Percentiles rank a stretch among this genome's conserved stretches.
Evolutionary conservation across 2,113 vertebrate genomes (phyloP).

Genomic region (Nanorana parkeri): DNA sequence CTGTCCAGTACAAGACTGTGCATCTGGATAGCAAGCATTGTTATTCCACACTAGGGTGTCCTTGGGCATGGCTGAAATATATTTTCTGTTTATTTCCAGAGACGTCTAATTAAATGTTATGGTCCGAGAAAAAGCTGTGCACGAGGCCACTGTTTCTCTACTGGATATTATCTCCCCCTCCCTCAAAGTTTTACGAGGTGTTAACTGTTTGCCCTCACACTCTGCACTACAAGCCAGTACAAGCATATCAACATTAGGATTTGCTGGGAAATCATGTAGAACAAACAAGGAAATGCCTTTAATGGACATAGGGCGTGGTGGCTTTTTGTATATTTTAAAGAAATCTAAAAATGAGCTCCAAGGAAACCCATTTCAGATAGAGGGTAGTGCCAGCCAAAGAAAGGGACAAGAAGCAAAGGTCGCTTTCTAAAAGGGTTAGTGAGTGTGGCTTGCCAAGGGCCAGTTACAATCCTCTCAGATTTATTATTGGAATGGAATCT

Average conservation of each 20-base stretch:
- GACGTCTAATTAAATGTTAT: conserved; percentile 58
- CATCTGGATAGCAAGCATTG: conserved; percentile 63
- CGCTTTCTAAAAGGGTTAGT: neutral
- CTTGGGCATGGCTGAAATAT: conserved; percentile 58
- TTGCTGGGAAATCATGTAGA: neutral
- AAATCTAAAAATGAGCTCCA: no score
- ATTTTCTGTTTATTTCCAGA: conserved; percentile 58
- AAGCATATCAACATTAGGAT: neutral
- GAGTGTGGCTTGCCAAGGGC: neutral
- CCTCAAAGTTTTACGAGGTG: conserved; percentile 20
- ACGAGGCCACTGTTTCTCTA: conserved; percentile 43
- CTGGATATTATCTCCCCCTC: conserved; percentile 22
- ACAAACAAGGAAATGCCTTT: neutral
- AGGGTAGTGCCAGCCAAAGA: neutral
- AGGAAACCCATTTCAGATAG: no score
- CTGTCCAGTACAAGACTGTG: conserved; percentile 64
- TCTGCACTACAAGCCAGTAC: conserved; percentile 4
- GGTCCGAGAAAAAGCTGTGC: conserved; percentile 53
- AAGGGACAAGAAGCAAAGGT: neutral
- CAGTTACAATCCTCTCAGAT: neutral
- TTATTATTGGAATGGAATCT: neutral
- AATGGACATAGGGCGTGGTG: neutral
- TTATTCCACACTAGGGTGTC: conserved; percentile 52
- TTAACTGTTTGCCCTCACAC: conserved; percentile 45
- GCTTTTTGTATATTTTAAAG: neutral